Conservation (phyloP, 2,888 invertebrate genomes). For the Malthinus flaveolus region DNA sequence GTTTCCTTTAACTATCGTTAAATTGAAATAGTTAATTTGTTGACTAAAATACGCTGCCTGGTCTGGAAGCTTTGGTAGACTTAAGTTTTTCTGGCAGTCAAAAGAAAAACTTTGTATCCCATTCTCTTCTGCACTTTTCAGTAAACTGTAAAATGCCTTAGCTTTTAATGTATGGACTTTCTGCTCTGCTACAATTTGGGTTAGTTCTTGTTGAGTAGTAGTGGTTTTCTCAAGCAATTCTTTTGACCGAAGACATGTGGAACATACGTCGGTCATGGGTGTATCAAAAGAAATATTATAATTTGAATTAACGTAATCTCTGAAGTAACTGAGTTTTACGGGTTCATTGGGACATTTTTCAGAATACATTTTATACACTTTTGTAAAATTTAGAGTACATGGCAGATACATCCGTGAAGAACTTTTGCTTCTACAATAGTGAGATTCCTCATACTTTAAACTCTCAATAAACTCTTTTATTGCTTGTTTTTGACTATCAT, state of each 20-base stretch:
- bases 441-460: conserved; percentile 5
- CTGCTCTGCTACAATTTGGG: background rate
- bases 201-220: background rate
- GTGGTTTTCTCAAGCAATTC: conserved; percentile 1
- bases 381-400: conserved; percentile 11
- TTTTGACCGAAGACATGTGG: background rate
- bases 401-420: conserved; percentile 12
- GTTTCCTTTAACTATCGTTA: conserved; percentile 10
- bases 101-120: conserved; percentile 12
- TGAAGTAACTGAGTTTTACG: conserved; percentile 15
- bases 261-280: conserved; percentile 4
- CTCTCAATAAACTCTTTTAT: conserved; percentile 5
- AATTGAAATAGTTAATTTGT: conserved; percentile 15
- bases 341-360: background rate
- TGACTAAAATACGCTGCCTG: conserved; percentile 18
- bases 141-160: conserved; percentile 9
- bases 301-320: conserved; percentile 11
- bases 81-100: conserved; percentile 22
- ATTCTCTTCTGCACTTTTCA: conserved; percentile 1
- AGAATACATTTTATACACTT: background rate
- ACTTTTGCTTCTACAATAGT: conserved; percentile 9
- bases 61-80: conserved; percentile 15
- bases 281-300: conserved; percentile 19
- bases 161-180: conserved; percentile 1
- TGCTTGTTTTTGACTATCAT: conserved; percentile 4